Base-by-base conservation (phyloP, 2,888 invertebrate genomes). In the Arge pagana region DNA sequence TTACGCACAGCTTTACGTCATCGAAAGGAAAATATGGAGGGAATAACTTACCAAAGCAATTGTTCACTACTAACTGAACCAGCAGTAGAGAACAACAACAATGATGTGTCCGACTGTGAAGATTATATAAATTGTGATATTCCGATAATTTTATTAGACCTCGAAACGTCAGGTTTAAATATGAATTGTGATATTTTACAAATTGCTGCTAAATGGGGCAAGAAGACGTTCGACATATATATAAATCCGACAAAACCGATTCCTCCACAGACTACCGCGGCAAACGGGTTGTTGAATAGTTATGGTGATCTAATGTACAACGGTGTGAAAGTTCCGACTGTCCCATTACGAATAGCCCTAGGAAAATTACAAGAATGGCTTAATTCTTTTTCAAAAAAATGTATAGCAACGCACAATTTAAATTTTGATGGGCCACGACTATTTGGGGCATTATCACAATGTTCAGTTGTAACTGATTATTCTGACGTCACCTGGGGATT, bases 121-220 rank as follows among this genome's bases (percentile, higher is more conserved):
- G n/a, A n/a, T n/a, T n/a, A 28, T 28, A 28, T 28, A 28, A 8
- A 28, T 8, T 28, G n/a, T 42, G 30, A 42, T 24, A 42, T 28
- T 18, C 24, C 19, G 18, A 28, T 42, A 15, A 26, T 56, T 26
- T 50, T 52, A 33, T 50, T 58, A 21, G 54, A 58, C 35, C 21
- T 56, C 24, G 52, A 58, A 48, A 53, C 55, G 2, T 15, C 45
- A 15, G 54, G 54, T 2, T 54, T 57, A 16, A 18, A 31, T 31
- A 28, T 7, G 4, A 41, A 26, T 13, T 36, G 39, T 43, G 37
- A 54, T 42, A 48, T 54, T 43, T 30, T 53, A 13, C 51, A 57
- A 36, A 49, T 55, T 10, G 50, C 43, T 4, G 28, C 40, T 36
- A 45, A 41, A 37, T 41, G 37, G 15, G 36, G 41, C 11, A 49